These are phyloP conservation scores for Chrysemys picta DNA, from an alignment of 2,113 vertebrate genomes.

Conservation along the genomic window DNA sequence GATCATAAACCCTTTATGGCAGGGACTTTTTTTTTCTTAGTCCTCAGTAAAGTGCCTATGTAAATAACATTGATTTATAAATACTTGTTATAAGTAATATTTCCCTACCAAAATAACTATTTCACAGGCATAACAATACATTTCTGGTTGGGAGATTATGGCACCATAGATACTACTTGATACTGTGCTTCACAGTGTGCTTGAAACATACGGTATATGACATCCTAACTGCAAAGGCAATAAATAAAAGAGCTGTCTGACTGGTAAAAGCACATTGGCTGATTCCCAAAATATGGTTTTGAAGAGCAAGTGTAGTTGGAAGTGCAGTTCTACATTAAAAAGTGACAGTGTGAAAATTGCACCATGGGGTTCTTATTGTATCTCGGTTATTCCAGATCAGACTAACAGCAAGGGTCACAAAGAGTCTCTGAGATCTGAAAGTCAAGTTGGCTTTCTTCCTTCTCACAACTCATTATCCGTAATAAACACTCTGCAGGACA, in stretches of 20 bases:
- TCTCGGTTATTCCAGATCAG: background rate
- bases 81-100: background rate
- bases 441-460: background rate
- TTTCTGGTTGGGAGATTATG: background rate
- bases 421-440: background rate
- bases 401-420: background rate
- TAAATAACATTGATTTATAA: background rate
- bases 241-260: background rate
- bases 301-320: fast-evolving
- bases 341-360: background rate
- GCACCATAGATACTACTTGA: background rate
- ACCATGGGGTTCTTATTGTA: background rate
- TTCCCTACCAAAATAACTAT: background rate
- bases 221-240: background rate
- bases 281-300: background rate
- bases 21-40: conserved; percentile 8
- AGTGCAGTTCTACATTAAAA: fast-evolving
- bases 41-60: background rate
- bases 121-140: background rate
- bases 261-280: background rate
- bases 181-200: background rate
- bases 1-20: background rate
- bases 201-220: fast-evolving
- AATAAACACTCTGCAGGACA: background rate
- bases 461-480: background rate